Base-by-base conservation (phyloP, 2,797 vertebrate genomes). In the Hemitrygon akajei region DNA sequence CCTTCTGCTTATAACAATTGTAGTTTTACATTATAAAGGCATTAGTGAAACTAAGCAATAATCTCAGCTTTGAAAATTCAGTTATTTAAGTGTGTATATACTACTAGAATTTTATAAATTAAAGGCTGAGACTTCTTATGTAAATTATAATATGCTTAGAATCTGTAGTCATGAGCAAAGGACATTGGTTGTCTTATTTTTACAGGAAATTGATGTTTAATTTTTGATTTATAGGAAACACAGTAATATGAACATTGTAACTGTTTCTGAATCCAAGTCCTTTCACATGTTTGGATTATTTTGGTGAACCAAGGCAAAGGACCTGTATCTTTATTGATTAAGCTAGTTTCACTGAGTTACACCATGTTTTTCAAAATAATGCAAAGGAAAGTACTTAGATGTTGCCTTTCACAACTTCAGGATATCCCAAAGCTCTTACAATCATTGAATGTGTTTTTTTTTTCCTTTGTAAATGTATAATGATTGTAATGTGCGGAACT, bases 91-190 rank as follows among this genome's bases (percentile, higher is more conserved):
- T 60, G n/a, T 20, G 16, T 37, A 58, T 66, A 34, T 18, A 25
- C n/a, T 89, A 69, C 18, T 5, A n/a, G 63, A 89, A 37, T 89
- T 16, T 89, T 89, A 37, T 89, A 37, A 89, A 89, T 34, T 89
- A 94, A 93, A 94, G 91, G 71, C 84, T 94, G 91, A 93, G 81
- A 94, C 75, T 56, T 94, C 79, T 40, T 40, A 71, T 73, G 47
- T 75, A 66, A 82, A 91, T 94, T 94, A 69, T 94, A 91, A 71
- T 47, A 47, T 47, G 47, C 37, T 73, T 91, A 22, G 69, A 66
- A 91, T 37, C 66, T 71, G 40, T 34, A 56, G 40, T 92, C 37
- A 73, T 10, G 34, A 56, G 58, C 58, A 89, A n/a, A 89, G 0
- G n/a, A 89, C 25, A 92, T 47, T 34, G 37, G 11, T 37, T 37